A percentile compares a stretch with the other conserved stretches of the same genome.
Evolutionary conservation across 2,113 vertebrate species (phyloP).

Genomic region (Podarcis muralis): DNA sequence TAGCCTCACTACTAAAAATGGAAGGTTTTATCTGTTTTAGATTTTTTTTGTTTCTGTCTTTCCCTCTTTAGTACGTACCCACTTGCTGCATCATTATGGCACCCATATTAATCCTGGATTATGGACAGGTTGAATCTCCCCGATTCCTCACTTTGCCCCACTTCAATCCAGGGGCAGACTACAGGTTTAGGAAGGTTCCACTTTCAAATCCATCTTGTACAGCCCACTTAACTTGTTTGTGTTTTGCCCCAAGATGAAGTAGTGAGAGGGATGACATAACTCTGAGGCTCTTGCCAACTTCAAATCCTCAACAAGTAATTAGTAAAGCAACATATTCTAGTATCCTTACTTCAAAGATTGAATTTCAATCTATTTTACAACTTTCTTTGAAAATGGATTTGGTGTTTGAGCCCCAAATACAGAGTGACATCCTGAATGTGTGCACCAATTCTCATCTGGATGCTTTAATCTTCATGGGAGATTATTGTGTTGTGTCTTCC

Average conservation of each 20-base stretch:
- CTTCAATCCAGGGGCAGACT: neutral
- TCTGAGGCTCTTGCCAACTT: too few species aligned
- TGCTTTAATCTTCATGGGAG: too few species aligned
- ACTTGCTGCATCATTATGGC: too few species aligned
- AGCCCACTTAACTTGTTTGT: neutral
- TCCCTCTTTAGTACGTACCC: neutral
- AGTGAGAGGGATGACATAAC: neutral
- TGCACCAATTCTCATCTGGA: neutral
- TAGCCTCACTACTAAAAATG: neutral
- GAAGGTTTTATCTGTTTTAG: neutral
- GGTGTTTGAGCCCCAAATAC: neutral
- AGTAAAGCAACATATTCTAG: too few species aligned
- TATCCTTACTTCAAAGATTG: neutral
- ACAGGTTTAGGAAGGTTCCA: neutral
- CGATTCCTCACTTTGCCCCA: neutral
- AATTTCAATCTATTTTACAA: neutral
- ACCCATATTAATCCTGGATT: neutral
- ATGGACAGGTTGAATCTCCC: neutral
- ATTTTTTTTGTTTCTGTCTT: neutral
- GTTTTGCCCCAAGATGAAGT: neutral
- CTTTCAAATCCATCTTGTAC: neutral
- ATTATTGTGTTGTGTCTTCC: too few species aligned
- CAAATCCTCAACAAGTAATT: too few species aligned
- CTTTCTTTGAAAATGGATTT: neutral
- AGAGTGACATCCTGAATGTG: neutral